Percentiles rank a stretch among this genome's conserved stretches.
phyloP scores from a whole-genome alignment of 2,797 vertebrate genomes.

The Leuciscus waleckii region DNA sequence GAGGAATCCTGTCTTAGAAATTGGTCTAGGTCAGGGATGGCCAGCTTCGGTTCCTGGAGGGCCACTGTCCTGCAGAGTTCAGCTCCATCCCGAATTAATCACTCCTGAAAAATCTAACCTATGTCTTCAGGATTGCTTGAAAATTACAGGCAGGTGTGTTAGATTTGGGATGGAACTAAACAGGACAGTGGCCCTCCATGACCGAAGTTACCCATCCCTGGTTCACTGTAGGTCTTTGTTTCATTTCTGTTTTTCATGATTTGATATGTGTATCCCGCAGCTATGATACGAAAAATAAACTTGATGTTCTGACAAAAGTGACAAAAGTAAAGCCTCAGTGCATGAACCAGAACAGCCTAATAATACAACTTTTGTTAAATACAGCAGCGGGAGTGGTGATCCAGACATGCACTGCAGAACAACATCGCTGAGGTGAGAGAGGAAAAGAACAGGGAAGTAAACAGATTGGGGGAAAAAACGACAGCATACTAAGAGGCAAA shows the following conservation, averaged over 20 bases:
- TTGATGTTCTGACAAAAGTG: background rate
- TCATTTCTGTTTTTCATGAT: background rate
- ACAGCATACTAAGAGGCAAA: slow-evolving; percentile 26
- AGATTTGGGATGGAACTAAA: background rate
- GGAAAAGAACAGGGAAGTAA: slow-evolving; percentile 13
- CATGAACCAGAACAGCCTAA: background rate
- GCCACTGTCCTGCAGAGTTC: background rate
- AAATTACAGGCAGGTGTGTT: background rate
- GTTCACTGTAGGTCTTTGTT: background rate
- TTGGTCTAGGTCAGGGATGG: background rate
- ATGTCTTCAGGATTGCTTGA: background rate
- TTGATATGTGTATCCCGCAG: background rate
- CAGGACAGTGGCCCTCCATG: background rate
- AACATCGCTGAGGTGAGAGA: background rate
- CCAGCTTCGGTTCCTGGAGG: background rate
- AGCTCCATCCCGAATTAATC: background rate
- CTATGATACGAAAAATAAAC: background rate
- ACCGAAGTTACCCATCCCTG: background rate
- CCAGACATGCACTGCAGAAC: slow-evolving; percentile 3
- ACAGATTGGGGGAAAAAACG: slow-evolving; percentile 56
- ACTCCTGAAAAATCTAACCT: background rate
- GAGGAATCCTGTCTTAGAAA: background rate
- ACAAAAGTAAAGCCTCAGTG: background rate
- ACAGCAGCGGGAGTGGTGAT: background rate
- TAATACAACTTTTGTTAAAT: background rate